A percentile compares a stretch with the other conserved stretches of the same genome.
These are phyloP conservation scores for Branchinecta lynchi DNA, from an alignment of 1,140 invertebrate species.

Conservation along the genomic window DNA sequence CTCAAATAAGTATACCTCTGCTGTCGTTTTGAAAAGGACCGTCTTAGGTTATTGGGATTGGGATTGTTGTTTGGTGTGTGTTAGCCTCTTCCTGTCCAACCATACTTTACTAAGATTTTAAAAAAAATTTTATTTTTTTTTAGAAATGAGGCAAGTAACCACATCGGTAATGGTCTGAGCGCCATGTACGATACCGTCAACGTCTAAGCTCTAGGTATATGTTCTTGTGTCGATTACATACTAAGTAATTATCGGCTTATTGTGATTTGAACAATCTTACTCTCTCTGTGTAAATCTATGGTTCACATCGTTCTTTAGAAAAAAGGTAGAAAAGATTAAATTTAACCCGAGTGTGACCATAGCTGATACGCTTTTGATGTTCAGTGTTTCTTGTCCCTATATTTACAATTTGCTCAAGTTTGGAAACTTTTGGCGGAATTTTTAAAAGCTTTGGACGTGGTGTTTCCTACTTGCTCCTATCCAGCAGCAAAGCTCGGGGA, in stretches of 20 bases:
- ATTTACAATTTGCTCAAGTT: too few species aligned
- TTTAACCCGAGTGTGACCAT: too few species aligned
- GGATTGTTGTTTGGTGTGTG: background rate
- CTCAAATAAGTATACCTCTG: background rate
- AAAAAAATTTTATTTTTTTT: background rate
- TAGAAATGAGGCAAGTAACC: slow-evolving; percentile 21
- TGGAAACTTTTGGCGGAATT: too few species aligned
- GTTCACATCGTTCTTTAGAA: too few species aligned
- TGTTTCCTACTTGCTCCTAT: too few species aligned
- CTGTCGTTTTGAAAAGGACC: background rate
- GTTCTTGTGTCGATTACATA: background rate
- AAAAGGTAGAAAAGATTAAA: too few species aligned
- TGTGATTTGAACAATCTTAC: background rate
- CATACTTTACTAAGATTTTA: slow-evolving; percentile 12
- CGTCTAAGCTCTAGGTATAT: slow-evolving; percentile 11
- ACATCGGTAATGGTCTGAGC: slow-evolving; percentile 22
- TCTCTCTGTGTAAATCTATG: background rate
- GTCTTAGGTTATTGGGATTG: slow-evolving; percentile 1
- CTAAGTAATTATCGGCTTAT: background rate
- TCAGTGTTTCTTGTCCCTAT: too few species aligned
- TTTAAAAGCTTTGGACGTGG: too few species aligned
- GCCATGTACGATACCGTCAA: slow-evolving; percentile 21
- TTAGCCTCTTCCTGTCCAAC: background rate
- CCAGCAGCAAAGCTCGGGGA: too few species aligned
- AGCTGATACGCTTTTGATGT: too few species aligned